These are phyloP conservation scores for Serrognathus titanus DNA, from an alignment of 2,888 invertebrate genomes.

Conservation along the genomic window DNA sequence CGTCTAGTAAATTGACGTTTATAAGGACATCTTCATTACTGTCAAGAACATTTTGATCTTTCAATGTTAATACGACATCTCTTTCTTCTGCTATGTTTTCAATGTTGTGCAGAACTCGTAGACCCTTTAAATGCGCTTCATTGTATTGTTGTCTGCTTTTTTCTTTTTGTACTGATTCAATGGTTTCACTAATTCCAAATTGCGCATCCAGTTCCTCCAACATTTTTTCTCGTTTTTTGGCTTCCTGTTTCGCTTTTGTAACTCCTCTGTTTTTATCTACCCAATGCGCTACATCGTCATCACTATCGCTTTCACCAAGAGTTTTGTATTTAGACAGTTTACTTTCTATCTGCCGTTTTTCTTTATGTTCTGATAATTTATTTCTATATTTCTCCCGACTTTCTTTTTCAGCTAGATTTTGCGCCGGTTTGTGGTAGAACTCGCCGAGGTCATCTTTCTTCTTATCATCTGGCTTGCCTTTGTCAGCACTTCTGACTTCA, in stretches of 20 bases:
- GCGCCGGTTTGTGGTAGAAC: constrained; percentile 83
- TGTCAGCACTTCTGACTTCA: constrained; percentile 57
- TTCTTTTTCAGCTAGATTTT: constrained; percentile 69
- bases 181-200: constrained; percentile 82
- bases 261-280: constrained; percentile 74
- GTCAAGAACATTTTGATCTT: constrained; percentile 87
- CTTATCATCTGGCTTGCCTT: constrained; percentile 54
- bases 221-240: constrained; percentile 84
- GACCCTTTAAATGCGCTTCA: constrained; percentile 70
- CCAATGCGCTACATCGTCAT: constrained; percentile 78
- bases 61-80: constrained; percentile 85
- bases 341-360: constrained; percentile 73
- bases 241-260: constrained; percentile 76
- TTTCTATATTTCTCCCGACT: constrained; percentile 79
- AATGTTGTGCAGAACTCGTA: constrained; percentile 82
- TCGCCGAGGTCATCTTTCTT: constrained; percentile 64
- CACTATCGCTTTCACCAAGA: constrained; percentile 71
- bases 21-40: constrained; percentile 84
- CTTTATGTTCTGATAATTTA: constrained; percentile 71
- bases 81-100: constrained; percentile 70
- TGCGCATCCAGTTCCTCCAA: constrained; percentile 93
- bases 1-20: constrained; percentile 85
- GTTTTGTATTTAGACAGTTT: constrained; percentile 59
- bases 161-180: constrained; percentile 71
- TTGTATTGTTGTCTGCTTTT: constrained; percentile 63